Percentiles rank a stretch among this genome's conserved stretches.
These are phyloP conservation scores for Wiebesia pumilae DNA, from an alignment of 1,140 invertebrate genomes.

Conservation along the genomic window DNA sequence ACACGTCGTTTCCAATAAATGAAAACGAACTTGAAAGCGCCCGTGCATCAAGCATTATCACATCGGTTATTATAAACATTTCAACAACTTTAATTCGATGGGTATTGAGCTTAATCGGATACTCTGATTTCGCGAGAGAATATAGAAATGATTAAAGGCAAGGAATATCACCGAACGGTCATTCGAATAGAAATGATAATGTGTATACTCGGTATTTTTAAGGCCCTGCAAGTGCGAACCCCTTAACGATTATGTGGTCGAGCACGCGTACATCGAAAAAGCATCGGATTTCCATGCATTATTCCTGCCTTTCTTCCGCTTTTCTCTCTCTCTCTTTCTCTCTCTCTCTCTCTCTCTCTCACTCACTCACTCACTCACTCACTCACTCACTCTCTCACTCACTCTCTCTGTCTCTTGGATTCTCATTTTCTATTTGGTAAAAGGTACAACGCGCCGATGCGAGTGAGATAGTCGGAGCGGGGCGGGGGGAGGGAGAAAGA, in stretches of 20 bases:
- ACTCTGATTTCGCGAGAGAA: too few relatives aligned
- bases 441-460: slow-evolving; percentile 67
- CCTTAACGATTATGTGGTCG: not conserved
- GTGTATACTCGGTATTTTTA: not conserved
- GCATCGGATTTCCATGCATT: slow-evolving; percentile 17
- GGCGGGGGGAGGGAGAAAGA: slow-evolving; percentile 37
- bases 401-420: slow-evolving; percentile 6
- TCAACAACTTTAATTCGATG: too few relatives aligned
- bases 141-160: too few relatives aligned
- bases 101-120: too few relatives aligned
- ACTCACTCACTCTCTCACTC: not conserved
- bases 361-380: not conserved
- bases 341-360: not conserved
- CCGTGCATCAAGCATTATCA: too few relatives aligned
- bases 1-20: too few relatives aligned
- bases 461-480: not conserved
- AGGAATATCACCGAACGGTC: too few relatives aligned
- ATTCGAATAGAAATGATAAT: too few relatives aligned
- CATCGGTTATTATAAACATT: too few relatives aligned
- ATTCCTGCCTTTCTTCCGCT: not conserved
- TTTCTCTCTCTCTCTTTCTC: not conserved
- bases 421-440: slow-evolving; percentile 66
- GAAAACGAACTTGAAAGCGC: too few relatives aligned
- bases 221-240: not conserved
- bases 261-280: not conserved